A percentile compares a stretch with the other conserved stretches of the same genome.
Conservation (phyloP, 2,888 invertebrate genomes). For the Halictus quadricinctus region DNA sequence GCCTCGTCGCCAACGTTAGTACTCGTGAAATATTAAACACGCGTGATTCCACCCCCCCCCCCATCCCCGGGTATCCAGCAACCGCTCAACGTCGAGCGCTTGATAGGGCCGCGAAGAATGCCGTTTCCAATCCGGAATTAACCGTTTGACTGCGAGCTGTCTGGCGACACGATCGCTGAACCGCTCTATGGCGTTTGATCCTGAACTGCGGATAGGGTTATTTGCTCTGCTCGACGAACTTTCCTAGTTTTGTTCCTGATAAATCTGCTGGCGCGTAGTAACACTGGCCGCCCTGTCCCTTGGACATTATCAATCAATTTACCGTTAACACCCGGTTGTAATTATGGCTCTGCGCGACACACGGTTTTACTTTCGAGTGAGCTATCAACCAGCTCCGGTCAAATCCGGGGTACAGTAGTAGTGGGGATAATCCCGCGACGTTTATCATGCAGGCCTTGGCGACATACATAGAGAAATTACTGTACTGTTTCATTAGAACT, state of each 20-base stretch:
- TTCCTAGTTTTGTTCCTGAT: not conserved
- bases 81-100: constrained; percentile 3
- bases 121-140: not conserved
- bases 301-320: not conserved
- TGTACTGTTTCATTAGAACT: too few relatives aligned
- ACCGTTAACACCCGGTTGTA: not conserved
- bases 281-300: not conserved
- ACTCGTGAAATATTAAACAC: constrained; percentile 39
- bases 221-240: not conserved
- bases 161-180: not conserved
- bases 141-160: not conserved
- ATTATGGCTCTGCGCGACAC: not conserved
- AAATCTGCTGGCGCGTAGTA: not conserved
- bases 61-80: not conserved
- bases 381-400: not conserved
- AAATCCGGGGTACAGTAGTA: too few relatives aligned
- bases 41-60: constrained; percentile 12
- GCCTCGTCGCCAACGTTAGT: not conserved
- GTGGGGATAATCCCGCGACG: too few relatives aligned
- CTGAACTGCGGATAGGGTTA: not conserved
- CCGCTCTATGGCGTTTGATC: not conserved
- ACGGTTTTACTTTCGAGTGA: not conserved
- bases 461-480: too few relatives aligned
- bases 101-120: not conserved
- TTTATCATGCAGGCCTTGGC: too few relatives aligned